Conservation (phyloP, 2,113 vertebrate species). For the Theropithecus gelada region DNA sequence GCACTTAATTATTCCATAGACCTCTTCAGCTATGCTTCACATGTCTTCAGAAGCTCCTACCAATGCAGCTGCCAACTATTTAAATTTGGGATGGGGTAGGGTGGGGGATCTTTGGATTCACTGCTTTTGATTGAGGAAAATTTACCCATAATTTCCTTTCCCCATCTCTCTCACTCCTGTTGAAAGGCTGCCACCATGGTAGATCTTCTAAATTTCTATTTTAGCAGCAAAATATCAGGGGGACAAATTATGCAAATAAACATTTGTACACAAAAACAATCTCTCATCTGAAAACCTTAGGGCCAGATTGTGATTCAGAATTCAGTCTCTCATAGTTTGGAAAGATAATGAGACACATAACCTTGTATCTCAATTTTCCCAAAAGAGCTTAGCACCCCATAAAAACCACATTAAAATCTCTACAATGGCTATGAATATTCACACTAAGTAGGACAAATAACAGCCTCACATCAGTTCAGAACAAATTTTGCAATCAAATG, state of each 20-base stretch:
- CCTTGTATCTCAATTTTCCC: not conserved
- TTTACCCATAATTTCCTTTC: not conserved
- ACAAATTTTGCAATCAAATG: not conserved
- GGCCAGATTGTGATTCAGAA: not conserved
- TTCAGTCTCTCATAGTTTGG: not conserved
- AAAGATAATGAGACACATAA: not conserved
- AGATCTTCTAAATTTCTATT: not conserved
- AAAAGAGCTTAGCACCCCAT: not conserved
- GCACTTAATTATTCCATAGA: not conserved
- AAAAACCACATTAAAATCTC: not conserved
- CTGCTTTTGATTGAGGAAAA: not conserved
- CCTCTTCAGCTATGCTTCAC: not conserved
- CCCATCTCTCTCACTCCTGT: not conserved
- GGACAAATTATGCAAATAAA: not conserved
- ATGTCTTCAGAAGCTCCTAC: not conserved
- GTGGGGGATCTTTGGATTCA: not conserved
- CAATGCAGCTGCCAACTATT: not conserved
- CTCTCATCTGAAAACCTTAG: not conserved
- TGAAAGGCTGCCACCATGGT: not conserved
- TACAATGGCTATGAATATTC: not conserved
- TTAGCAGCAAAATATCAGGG: not conserved
- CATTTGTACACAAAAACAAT: not conserved
- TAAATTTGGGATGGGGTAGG: not conserved
- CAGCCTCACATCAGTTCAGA: not conserved
- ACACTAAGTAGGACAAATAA: not conserved